Evolutionary conservation across 1,140 invertebrate genomes (phyloP), one percentile per base, ranked within the genome.

Genomic region (Orchestia grillus): DNA sequence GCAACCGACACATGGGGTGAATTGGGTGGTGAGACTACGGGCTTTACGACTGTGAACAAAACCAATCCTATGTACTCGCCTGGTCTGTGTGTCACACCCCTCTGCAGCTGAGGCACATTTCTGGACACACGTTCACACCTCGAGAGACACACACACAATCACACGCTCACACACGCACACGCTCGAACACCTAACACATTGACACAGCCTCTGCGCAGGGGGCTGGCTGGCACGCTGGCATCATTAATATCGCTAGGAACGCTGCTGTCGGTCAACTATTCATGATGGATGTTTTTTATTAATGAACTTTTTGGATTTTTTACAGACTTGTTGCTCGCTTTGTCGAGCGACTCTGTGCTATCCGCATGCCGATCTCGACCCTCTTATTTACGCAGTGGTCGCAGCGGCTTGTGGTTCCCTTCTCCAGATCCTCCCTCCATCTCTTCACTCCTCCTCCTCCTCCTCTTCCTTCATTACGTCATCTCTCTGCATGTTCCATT

Each of bases 261-360:
- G 90, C n/a, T 42, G 41, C 23, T 28, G 90, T 92, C 90, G 19
- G 90, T 28, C 90, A 92, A 44, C 90, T 92, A 92, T 92, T 92
- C 90, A 92, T 92, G 90, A 92, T 92, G n/a, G 43, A 43, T 92
- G 90, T 36, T 92, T 92, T 92, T 92, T 92, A 92, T 92, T 42
- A 42, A 92, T 42, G 43, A 92, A 92, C 90, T 92, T 92, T 92
- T 92, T 92, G 43, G 90, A 92, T 92, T 92, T 92, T 92, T 92
- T 92, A 44, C 43, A 43, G 90, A 92, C 41, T 44, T 44, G n/a
- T 44, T 92, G 44, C 90, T 92, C 90, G 41, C 90, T 16, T 92
- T 92, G 90, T 44, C 41, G 90, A 92, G 90, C 90, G 90, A 28
- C 90, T 6, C 41, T 28, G 19, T 92, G 90, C 43, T 92, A 92